Base-by-base conservation (phyloP, 2,888 invertebrate genomes). In the Leptarthrus brevirostris region DNA sequence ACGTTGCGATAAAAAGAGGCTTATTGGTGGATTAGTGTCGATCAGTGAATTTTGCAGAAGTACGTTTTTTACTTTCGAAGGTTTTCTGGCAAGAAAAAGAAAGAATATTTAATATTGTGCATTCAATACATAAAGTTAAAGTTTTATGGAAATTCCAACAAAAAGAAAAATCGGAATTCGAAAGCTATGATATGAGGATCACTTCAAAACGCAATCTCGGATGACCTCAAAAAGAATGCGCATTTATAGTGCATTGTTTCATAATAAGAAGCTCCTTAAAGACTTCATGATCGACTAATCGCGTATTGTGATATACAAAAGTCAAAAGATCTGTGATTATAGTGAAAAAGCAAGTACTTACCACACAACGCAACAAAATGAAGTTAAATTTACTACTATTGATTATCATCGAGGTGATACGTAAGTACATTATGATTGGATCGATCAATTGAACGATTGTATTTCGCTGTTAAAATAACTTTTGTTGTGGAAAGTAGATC, bases 401-500 rank as follows among this genome's bases (percentile, higher is more conserved):
- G 44, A 44, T 64, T 40, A 24, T 44, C 14, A 64, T 64, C 24
- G 64, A 24, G 44, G 44, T 26, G 44, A 64, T 24, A 64, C 64
- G 64, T 64, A 64, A 64, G 64, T 64, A 64, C 1, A 6, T 16
- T 24, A 44, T n/a, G 44, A 16, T 10, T n/a, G 36, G 44, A 44
- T 64, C 47, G 22, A 47, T 61, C 36, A 10, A 10, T 61, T 36
- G 22, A 40, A 36, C 36, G 61, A 34, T 40, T 61, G 16, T n/a
- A 20, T 36, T 36, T 40, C 18, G 22, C 10, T 36, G 8, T 16
- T 61, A 40, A 61, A 40, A 12, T 16, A 36, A 14, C 34, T 40
- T 61, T 61, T 61, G 34, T 16, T 30, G 16, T 61, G 40, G 61
- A 61, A 61, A 61, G 61, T 61, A 22, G 61, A 36, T 58, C 58